phyloP scores from a whole-genome alignment of 2,113 vertebrate species.

The Corythoichthys haematopterus region DNA sequence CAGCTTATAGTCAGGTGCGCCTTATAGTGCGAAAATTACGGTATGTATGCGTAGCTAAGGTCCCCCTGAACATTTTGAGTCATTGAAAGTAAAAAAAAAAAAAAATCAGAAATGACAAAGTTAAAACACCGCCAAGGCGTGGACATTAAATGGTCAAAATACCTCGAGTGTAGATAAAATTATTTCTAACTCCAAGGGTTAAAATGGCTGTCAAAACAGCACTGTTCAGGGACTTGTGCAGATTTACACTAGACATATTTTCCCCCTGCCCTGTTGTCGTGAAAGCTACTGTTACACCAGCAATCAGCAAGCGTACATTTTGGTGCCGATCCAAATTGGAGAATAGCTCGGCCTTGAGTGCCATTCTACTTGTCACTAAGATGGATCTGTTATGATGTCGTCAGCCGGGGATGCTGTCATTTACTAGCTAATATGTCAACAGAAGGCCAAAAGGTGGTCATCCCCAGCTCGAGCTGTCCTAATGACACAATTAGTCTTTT shows the following conservation, averaged over 20 bases:
- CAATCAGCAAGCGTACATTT: not conserved
- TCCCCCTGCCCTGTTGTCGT: not conserved
- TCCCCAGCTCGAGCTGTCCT: slow-evolving; percentile 69
- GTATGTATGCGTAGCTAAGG: too few relatives aligned
- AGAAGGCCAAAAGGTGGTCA: slow-evolving; percentile 64
- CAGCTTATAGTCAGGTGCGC: too few relatives aligned
- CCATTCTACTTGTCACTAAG: slow-evolving; percentile 51
- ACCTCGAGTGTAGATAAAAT: too few relatives aligned
- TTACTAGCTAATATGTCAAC: slow-evolving; percentile 69
- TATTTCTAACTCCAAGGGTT: too few relatives aligned
- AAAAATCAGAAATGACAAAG: too few relatives aligned
- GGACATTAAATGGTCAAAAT: too few relatives aligned
- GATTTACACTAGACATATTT: not conserved
- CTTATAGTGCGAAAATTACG: too few relatives aligned
- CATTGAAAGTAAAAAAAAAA: too few relatives aligned
- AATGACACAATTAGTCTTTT: slow-evolving; percentile 80
- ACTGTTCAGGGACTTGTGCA: not conserved
- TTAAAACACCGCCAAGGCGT: too few relatives aligned
- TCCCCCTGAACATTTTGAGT: too few relatives aligned
- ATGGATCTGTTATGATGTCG: slow-evolving; percentile 68
- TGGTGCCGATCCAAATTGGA: not conserved
- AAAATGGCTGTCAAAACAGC: too few relatives aligned
- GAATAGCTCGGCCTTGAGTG: not conserved
- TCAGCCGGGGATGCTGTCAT: slow-evolving; percentile 66
- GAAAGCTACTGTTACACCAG: not conserved